Evolutionary conservation across 1,140 invertebrate species (phyloP).

Genomic region (Orius insidiosus): DNA sequence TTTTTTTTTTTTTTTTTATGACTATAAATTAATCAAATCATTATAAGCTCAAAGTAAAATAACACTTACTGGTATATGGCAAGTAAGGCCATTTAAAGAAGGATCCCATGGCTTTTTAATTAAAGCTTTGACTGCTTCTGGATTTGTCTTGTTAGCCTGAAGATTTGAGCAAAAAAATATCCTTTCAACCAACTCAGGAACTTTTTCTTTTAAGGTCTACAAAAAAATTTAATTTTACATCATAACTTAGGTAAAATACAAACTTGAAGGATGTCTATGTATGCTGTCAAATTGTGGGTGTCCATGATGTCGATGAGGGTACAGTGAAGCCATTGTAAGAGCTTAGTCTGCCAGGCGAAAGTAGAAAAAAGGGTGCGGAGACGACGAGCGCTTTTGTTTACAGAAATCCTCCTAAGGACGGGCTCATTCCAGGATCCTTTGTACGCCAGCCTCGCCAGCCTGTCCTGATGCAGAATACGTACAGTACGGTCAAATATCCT

Average conservation of each 20-base stretch:
- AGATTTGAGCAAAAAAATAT: conserved; percentile 42
- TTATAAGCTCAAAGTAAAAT: too few species aligned
- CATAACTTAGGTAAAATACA: not conserved
- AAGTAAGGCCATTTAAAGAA: conserved; percentile 31
- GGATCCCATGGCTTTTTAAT: conserved; percentile 68
- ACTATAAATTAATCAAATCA: too few species aligned
- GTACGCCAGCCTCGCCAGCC: conserved; percentile 45
- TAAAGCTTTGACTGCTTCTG: conserved; percentile 43
- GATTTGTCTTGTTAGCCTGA: conserved; percentile 28
- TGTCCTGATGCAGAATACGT: conserved; percentile 52
- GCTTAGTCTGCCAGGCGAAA: conserved; percentile 44
- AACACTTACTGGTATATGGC: conserved; percentile 36
- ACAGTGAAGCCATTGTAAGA: conserved; percentile 63
- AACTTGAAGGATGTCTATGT: conserved; percentile 57
- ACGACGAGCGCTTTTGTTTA: conserved; percentile 50
- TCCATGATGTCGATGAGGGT: conserved; percentile 52
- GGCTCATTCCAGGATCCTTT: conserved; percentile 39
- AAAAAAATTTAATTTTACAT: conserved; percentile 18
- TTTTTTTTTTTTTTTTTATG: too few species aligned
- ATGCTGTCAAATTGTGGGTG: conserved; percentile 47
- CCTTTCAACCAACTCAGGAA: conserved; percentile 60
- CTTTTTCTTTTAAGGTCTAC: conserved; percentile 56
- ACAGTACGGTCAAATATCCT: conserved; percentile 46
- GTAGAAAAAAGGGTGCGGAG: conserved; percentile 48
- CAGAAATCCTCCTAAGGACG: conserved; percentile 41